Base-by-base conservation (phyloP, 2,797 vertebrate genomes). In the Labroides dimidiatus region DNA sequence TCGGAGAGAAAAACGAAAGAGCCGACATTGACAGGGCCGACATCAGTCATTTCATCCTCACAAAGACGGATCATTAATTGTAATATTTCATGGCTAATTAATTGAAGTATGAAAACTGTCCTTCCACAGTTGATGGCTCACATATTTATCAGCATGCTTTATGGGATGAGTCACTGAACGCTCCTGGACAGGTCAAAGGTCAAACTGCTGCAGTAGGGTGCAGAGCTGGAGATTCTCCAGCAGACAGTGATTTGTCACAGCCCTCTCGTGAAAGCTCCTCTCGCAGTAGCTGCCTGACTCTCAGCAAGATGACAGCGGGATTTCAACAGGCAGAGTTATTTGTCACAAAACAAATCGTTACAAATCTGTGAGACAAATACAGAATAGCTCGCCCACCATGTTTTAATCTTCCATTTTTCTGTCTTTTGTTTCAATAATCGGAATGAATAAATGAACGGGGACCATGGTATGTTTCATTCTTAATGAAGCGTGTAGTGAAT, bases 311-410 rank as follows among this genome's bases (percentile, higher is more conserved):
- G 88, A 89, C 88, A 88, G 88, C 80, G 54, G 87, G 91, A 87
- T 87, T 92, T 92, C 88, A 92, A 73, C 88, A 89, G 87, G 86
- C 85, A 67, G 81, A 82, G 85, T 93, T 93, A 92, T 91, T 91
- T 92, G 88, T 92, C 92, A 92, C 89, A 90, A 94, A 93, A 94
- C 93, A 93, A 94, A 94, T 91, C 58, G 90, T 86, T 94, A 94
- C 93, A 95, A 94, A 94, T 92, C 84, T 92, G 85, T 24, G 56
- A 73, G 91, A 93, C 93, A 93, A 94, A 93, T 88, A 89, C 69
- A 84, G 90, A 91, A 93, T 82, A 82, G 75, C 78, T 67, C 39
- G 60, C 89, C 87, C 78, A 72, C 85, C 79, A 80, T 89, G 90
- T 93, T 93, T 93, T 89, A 93, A 92, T 93, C 87, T 84, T 81